These are phyloP conservation scores for Henicopernis longicauda DNA, from an alignment of 2,113 vertebrate genomes.

Conservation along the genomic window DNA sequence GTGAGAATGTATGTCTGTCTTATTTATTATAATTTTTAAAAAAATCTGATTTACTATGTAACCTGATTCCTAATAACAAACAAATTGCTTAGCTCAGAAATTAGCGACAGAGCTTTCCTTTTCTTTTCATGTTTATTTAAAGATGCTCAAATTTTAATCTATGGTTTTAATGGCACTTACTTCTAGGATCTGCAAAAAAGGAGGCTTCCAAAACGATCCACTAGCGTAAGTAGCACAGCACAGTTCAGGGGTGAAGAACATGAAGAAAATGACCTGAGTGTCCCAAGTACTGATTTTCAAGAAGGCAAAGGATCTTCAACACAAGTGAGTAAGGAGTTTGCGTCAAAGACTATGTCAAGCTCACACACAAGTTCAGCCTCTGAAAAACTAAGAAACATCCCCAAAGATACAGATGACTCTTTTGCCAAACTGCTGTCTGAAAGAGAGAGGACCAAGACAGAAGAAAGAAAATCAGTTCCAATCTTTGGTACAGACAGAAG, in stretches of 20 bases:
- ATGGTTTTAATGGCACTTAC: neutral
- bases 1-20: neutral
- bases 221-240: neutral
- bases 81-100: neutral
- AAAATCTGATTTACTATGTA: neutral
- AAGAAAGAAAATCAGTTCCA: neutral
- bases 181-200: slow-evolving; percentile 78
- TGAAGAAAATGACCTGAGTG: neutral
- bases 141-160: neutral
- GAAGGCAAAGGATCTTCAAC: neutral
- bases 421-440: neutral
- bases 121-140: neutral
- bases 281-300: neutral
- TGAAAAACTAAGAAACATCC: neutral
- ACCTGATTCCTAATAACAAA: neutral
- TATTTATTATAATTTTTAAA: neutral
- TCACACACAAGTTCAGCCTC: neutral
- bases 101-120: neutral
- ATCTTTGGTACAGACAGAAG: neutral
- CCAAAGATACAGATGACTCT: neutral
- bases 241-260: slow-evolving; percentile 42
- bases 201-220: slow-evolving; percentile 53
- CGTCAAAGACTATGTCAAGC: neutral
- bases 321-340: neutral
- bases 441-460: neutral